Evolutionary conservation across 2,113 vertebrate genomes (phyloP).

Genomic region (Acrocephalus arundinaceus): DNA sequence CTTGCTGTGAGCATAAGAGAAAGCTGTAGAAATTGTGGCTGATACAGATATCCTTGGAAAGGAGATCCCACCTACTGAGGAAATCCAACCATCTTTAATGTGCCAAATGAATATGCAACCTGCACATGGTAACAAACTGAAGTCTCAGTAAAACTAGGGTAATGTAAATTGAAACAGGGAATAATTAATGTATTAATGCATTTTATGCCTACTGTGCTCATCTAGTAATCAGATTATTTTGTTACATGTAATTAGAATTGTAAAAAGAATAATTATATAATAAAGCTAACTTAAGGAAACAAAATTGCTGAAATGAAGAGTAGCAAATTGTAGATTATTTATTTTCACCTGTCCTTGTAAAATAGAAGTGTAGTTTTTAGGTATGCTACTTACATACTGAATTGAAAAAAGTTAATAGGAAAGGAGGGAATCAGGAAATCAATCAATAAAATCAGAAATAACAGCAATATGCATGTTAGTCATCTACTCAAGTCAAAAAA

Average conservation of each 20-base stretch:
- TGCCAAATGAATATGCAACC: neutral
- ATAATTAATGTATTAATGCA: slow-evolving; percentile 31
- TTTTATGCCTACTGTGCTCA: slow-evolving; percentile 38
- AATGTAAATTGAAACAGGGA: slow-evolving; percentile 1
- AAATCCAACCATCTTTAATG: neutral
- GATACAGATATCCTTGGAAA: neutral
- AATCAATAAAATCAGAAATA: neutral
- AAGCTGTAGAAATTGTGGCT: neutral
- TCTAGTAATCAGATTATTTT: slow-evolving; percentile 33
- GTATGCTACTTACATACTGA: neutral
- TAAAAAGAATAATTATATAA: neutral
- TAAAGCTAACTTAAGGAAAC: neutral
- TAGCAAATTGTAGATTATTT: neutral
- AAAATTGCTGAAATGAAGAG: neutral
- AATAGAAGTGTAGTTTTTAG: neutral
- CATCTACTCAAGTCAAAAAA: neutral
- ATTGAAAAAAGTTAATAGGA: neutral
- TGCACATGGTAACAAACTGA: neutral
- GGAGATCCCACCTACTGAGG: neutral
- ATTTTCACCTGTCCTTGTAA: neutral
- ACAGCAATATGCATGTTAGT: neutral
- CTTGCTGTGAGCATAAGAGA: neutral
- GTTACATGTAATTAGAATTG: neutral
- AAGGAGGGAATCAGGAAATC: neutral
- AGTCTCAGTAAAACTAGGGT: neutral